Percentiles rank a stretch among this genome's conserved stretches.
phyloP scores from a whole-genome alignment of 1,140 invertebrate species.

The Periplaneta americana region DNA sequence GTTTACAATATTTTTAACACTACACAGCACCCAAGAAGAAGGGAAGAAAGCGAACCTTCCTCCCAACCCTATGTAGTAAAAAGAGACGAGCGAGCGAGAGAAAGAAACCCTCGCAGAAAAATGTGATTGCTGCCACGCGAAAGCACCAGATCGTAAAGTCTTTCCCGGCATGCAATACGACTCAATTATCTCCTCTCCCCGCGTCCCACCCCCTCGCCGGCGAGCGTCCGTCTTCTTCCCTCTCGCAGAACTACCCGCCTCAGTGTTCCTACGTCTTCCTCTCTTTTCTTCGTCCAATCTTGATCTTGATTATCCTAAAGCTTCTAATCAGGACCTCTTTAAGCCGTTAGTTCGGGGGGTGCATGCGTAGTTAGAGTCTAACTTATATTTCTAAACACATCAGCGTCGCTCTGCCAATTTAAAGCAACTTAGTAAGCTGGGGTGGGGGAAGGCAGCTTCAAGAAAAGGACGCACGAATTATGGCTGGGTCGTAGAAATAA shows the following conservation, averaged over 20 bases:
- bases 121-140: background rate
- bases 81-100: too few relatives aligned
- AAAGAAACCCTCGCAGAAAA: background rate
- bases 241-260: background rate
- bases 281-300: background rate
- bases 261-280: background rate
- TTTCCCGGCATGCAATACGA: background rate
- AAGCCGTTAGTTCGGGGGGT: background rate
- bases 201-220: background rate
- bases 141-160: background rate
- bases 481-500: background rate
- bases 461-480: background rate
- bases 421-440: too few relatives aligned
- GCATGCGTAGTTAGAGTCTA: background rate
- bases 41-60: background rate
- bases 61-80: background rate
- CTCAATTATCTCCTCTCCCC: background rate
- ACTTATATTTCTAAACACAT: background rate
- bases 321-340: background rate
- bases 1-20: background rate
- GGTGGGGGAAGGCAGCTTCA: too few relatives aligned
- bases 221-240: background rate
- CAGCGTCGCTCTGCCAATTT: too few relatives aligned
- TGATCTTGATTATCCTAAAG: background rate
- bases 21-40: background rate